Conservation (phyloP, 2,888 invertebrate species). For the Therioaphis trifolii region DNA sequence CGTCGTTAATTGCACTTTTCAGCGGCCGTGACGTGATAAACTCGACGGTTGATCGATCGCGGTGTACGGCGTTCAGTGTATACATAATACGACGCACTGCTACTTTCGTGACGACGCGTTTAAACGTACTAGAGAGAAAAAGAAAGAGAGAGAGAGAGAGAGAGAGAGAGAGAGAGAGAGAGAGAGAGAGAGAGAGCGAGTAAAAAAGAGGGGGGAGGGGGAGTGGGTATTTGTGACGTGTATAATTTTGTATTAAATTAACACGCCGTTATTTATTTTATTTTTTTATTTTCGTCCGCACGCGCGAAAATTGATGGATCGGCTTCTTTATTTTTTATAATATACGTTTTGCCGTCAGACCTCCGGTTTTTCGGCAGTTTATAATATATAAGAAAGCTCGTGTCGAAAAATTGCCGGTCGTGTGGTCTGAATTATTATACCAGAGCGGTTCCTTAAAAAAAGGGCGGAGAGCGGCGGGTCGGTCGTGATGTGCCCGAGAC, state of each 20-base stretch:
- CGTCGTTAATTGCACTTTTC: constrained; percentile 30
- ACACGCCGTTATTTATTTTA: neutral
- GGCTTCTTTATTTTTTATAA: neutral
- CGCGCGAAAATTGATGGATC: constrained; percentile 29
- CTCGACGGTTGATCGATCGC: constrained; percentile 43
- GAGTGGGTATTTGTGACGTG: neutral
- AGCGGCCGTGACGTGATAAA: constrained; percentile 11
- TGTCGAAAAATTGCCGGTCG: neutral
- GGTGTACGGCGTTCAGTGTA: neutral
- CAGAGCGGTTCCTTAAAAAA: too few species aligned
- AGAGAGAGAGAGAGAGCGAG: too few species aligned
- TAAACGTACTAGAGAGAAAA: neutral
- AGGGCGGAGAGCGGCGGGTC: too few species aligned
- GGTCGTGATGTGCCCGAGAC: neutral
- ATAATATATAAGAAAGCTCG: neutral
- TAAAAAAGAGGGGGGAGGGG: too few species aligned
- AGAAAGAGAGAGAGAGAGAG: too few species aligned
- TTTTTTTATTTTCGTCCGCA: neutral
- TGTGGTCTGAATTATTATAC: neutral
- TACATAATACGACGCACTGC: neutral
- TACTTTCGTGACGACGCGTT: neutral
- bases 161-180: too few species aligned
- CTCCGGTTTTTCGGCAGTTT: neutral
- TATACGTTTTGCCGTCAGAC: neutral
- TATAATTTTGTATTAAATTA: constrained; percentile 16